Percentiles rank a stretch among this genome's conserved stretches.
These are phyloP conservation scores for Passer montanus DNA, from an alignment of 2,113 vertebrate genomes.

Conservation along the genomic window DNA sequence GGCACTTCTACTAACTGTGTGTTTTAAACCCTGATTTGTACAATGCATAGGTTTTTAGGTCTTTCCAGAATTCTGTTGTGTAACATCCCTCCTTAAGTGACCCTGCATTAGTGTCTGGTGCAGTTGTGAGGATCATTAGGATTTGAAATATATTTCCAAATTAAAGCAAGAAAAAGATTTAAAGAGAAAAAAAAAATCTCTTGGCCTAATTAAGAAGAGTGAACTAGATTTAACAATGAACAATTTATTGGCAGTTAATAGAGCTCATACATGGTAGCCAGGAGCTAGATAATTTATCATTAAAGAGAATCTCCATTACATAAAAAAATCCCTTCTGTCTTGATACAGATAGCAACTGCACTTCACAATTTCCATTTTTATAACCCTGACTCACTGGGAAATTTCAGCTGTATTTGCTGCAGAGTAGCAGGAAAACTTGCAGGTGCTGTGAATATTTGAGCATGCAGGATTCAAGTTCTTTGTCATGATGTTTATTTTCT, in stretches of 20 bases:
- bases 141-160: conserved; percentile 57
- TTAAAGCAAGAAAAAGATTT: conserved; percentile 47
- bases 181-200: conserved; percentile 55
- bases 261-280: conserved; percentile 76
- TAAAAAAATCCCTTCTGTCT: conserved; percentile 67
- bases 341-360: conserved; percentile 58
- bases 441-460: conserved; percentile 56
- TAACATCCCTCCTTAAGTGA: conserved; percentile 22
- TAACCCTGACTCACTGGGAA: conserved; percentile 65
- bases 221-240: conserved; percentile 79
- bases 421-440: conserved; percentile 51
- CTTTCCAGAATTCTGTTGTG: conserved; percentile 27
- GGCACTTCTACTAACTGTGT: background rate
- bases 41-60: conserved; percentile 5
- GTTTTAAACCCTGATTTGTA: conserved; percentile 27
- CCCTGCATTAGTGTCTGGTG: background rate
- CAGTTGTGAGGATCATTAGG: conserved; percentile 37
- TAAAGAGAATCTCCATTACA: conserved; percentile 72
- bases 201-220: conserved; percentile 79
- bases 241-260: conserved; percentile 79
- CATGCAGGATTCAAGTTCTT: conserved; percentile 18
- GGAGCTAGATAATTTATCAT: conserved; percentile 78
- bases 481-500: conserved; percentile 2
- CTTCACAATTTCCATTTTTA: conserved; percentile 71
- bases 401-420: conserved; percentile 14